Evolutionary conservation across 2,113 vertebrate genomes (phyloP).

Genomic region (Xiphorhynchus elegans): DNA sequence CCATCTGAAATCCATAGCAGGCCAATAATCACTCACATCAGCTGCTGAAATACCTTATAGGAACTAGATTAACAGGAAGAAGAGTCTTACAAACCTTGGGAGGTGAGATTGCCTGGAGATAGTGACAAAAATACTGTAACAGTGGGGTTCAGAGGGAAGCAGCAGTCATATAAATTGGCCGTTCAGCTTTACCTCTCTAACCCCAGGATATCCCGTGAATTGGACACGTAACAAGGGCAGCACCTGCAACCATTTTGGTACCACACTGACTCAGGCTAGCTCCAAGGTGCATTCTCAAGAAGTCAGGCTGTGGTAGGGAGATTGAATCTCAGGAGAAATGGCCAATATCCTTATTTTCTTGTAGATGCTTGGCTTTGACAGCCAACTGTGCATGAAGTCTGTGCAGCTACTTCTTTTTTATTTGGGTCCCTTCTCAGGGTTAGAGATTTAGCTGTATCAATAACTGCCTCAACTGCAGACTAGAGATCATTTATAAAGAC

Average conservation of each 20-base stretch:
- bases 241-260: neutral
- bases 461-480: neutral
- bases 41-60: neutral
- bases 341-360: neutral
- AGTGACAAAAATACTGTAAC: conserved; percentile 1
- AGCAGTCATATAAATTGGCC: neutral
- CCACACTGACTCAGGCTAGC: neutral
- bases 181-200: neutral
- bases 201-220: neutral
- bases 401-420: neutral
- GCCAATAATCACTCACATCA: neutral
- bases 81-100: neutral
- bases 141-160: neutral
- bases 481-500: neutral
- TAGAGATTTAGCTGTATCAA: conserved; percentile 1
- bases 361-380: neutral
- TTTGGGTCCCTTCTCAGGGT: neutral
- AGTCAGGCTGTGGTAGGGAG: neutral
- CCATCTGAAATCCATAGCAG: neutral
- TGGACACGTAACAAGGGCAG: conserved; percentile 8
- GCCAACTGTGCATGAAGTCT: neutral
- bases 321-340: neutral
- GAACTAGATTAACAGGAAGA: neutral
- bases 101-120: neutral
- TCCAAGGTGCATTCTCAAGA: neutral